Evolutionary conservation across 1,140 invertebrate genomes (phyloP).

Genomic region (Drosophila nasuta): DNA sequence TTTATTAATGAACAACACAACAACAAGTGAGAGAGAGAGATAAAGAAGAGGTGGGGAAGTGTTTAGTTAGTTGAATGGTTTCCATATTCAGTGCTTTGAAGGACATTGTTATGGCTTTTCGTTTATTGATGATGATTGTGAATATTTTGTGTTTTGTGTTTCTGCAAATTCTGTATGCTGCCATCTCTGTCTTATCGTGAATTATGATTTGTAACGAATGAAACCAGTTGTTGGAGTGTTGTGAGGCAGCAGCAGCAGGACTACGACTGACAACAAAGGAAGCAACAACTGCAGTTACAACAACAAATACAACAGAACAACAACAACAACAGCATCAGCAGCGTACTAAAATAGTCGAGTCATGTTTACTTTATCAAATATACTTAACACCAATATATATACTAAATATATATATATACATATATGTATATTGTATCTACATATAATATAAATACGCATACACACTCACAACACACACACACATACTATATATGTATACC

Average conservation of each 20-base stretch:
- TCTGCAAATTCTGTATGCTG: conserved; percentile 3
- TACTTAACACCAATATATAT: conserved; percentile 15
- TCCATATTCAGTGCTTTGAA: not conserved
- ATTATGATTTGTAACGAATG: conserved; percentile 1
- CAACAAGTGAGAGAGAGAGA: not conserved
- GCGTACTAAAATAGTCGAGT: conserved; percentile 40
- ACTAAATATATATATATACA: conserved; percentile 17
- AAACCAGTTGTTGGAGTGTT: too few species aligned
- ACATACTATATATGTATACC: conserved; percentile 13
- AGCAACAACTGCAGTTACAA: not conserved
- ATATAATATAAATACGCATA: conserved; percentile 6
- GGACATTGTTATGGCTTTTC: not conserved
- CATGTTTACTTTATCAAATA: conserved; percentile 39
- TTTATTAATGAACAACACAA: not conserved
- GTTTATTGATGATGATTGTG: not conserved
- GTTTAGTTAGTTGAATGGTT: conserved; percentile 10
- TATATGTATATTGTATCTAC: conserved; percentile 20
- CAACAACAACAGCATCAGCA: conserved; percentile 11
- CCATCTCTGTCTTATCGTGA: not conserved
- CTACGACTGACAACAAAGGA: not conserved
- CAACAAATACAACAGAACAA: not conserved
- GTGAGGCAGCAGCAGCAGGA: not conserved
- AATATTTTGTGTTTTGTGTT: not conserved
- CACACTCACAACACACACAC: conserved; percentile 21
- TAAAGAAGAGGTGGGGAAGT: not conserved